These are phyloP conservation scores for Macrostomum lignano DNA, from an alignment of 1,140 invertebrate genomes.

Conservation along the genomic window DNA sequence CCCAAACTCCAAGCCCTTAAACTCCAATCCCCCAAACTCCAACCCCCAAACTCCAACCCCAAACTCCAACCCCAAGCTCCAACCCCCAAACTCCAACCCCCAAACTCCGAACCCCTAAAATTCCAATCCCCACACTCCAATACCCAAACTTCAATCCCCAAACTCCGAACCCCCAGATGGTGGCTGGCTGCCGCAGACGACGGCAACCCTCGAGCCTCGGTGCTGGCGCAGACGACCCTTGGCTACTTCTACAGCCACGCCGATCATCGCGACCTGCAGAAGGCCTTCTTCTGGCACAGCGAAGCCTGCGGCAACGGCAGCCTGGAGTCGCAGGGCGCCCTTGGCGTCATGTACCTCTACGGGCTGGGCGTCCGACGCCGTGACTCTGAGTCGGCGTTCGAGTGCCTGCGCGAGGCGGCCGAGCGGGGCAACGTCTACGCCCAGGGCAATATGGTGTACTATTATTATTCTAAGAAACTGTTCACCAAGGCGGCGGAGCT, in stretches of 20 bases:
- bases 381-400: constrained; percentile 13
- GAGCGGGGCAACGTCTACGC: constrained; percentile 27
- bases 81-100: too few relatives aligned
- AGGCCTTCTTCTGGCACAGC: constrained; percentile 26
- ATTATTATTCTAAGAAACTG: constrained; percentile 23
- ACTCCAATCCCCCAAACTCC: too few relatives aligned
- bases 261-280: constrained; percentile 16
- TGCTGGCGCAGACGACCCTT: constrained; percentile 21
- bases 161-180: constrained; percentile 12
- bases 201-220: constrained; percentile 18
- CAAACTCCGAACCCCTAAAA: too few relatives aligned
- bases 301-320: constrained; percentile 27
- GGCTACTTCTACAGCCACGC: constrained; percentile 23
- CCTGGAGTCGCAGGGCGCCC: constrained; percentile 25
- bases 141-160: neutral
- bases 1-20: too few relatives aligned
- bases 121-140: too few relatives aligned
- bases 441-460: constrained; percentile 13
- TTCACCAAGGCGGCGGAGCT: constrained; percentile 24
- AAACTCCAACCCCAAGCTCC: too few relatives aligned
- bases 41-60: too few relatives aligned
- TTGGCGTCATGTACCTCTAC: constrained; percentile 25
- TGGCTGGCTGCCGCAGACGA: constrained; percentile 24
- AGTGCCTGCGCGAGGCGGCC: constrained; percentile 20
- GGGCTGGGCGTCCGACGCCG: constrained; percentile 19